Conservation (phyloP, 2,797 vertebrate genomes). For the Pteronotus mesoamericanus region DNA sequence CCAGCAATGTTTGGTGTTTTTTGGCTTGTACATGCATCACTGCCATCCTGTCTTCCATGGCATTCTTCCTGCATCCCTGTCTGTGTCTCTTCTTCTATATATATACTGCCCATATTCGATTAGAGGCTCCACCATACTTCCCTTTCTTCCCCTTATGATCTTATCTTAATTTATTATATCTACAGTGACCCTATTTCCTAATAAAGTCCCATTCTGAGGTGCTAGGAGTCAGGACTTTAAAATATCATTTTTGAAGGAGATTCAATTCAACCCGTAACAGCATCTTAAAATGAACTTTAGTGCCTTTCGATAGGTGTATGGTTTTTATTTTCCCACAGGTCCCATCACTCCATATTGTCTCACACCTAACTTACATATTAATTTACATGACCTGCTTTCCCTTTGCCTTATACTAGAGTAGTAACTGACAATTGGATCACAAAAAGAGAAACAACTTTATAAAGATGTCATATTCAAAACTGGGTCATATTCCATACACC, state of each 20-base stretch:
- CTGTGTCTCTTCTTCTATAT: background rate
- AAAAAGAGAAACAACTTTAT: background rate
- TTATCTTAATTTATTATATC: background rate
- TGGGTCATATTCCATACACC: background rate
- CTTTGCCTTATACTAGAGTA: background rate
- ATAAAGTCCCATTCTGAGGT: background rate
- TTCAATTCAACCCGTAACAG: background rate
- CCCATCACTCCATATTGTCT: background rate
- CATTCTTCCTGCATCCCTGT: background rate
- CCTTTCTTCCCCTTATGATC: background rate
- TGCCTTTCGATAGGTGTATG: background rate
- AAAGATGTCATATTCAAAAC: background rate
- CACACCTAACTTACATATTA: background rate
- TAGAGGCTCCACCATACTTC: background rate
- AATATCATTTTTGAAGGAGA: background rate
- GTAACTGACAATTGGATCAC: background rate
- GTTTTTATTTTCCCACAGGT: background rate
- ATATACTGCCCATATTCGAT: background rate
- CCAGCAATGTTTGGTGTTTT: background rate
- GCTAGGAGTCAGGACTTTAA: background rate
- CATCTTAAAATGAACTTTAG: background rate
- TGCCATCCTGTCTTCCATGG: background rate
- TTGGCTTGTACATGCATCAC: background rate
- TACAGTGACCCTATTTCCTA: background rate
- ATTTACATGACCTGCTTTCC: background rate